Evolutionary conservation across 2,888 invertebrate species (phyloP).

Genomic region (Lapara coniferarum): DNA sequence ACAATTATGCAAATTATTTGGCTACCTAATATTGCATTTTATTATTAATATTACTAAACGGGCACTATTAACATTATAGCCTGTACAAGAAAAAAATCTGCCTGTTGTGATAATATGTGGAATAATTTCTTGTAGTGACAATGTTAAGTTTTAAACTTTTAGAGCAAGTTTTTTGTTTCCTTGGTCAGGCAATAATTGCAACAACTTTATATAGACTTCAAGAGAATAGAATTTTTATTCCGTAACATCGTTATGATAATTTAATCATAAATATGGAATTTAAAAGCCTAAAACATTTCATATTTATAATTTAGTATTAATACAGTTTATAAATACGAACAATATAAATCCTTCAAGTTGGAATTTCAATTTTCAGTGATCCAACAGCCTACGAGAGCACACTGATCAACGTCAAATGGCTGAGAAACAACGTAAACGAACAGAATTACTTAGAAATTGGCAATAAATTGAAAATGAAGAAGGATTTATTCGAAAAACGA

Average conservation of each 20-base stretch:
- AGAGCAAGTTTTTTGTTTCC: no score
- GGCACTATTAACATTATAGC: no score
- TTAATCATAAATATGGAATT: not conserved
- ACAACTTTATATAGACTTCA: no score
- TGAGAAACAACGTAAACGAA: conserved; percentile 56
- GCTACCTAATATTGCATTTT: no score
- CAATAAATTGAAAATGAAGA: conserved; percentile 53
- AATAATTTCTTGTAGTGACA: no score
- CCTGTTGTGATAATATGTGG: no score
- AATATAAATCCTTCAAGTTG: conserved; percentile 20
- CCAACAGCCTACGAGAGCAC: conserved; percentile 70
- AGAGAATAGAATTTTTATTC: not conserved
- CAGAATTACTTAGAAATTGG: conserved; percentile 65
- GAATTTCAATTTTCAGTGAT: conserved; percentile 56
- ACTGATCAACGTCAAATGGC: conserved; percentile 63
- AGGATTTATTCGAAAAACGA: conserved; percentile 55
- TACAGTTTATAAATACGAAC: not conserved
- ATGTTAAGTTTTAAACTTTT: no score
- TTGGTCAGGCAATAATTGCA: no score
- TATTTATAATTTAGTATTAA: not conserved
- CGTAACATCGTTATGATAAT: not conserved
- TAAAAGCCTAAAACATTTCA: not conserved
- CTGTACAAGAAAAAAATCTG: no score
- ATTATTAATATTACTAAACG: no score
- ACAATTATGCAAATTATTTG: no score